A percentile compares a stretch with the other conserved stretches of the same genome.
These are phyloP conservation scores for Drosophila simulans DNA, from an alignment of 1,140 invertebrate species.

Conservation along the genomic window DNA sequence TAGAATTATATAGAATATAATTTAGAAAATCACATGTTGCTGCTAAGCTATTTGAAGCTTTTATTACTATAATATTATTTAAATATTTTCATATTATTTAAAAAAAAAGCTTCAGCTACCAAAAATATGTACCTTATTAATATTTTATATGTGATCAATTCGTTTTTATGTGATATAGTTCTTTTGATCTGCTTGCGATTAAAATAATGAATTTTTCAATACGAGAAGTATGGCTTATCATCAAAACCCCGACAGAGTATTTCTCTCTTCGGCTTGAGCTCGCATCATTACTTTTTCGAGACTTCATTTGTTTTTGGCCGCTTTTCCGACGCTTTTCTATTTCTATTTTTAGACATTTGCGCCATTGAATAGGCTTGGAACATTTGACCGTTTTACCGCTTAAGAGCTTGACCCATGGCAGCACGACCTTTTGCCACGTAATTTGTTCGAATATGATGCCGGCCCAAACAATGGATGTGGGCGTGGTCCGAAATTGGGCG, in stretches of 20 bases:
- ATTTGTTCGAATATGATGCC: slow-evolving; percentile 61
- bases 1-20: background rate
- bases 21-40: too few species aligned
- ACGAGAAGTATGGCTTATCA: background rate
- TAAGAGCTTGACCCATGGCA: slow-evolving; percentile 29
- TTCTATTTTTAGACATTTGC: slow-evolving; percentile 56
- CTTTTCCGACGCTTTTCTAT: slow-evolving; percentile 21
- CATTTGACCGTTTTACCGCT: slow-evolving; percentile 11
- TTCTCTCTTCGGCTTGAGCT: background rate
- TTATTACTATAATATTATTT: too few species aligned
- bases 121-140: too few species aligned
- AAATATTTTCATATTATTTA: too few species aligned
- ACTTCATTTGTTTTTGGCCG: slow-evolving; percentile 27
- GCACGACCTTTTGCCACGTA: slow-evolving; percentile 52
- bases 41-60: too few species aligned
- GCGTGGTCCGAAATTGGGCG: background rate
- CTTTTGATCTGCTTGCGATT: too few species aligned
- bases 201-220: too few species aligned
- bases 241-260: slow-evolving; percentile 2
- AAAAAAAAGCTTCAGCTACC: too few species aligned
- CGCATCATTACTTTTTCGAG: background rate
- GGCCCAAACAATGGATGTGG: slow-evolving; percentile 12
- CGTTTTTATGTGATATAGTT: too few species aligned
- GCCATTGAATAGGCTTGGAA: slow-evolving; percentile 29
- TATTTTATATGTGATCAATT: too few species aligned